Conservation (phyloP, 2,888 invertebrate species). For the Tachina grossa region DNA sequence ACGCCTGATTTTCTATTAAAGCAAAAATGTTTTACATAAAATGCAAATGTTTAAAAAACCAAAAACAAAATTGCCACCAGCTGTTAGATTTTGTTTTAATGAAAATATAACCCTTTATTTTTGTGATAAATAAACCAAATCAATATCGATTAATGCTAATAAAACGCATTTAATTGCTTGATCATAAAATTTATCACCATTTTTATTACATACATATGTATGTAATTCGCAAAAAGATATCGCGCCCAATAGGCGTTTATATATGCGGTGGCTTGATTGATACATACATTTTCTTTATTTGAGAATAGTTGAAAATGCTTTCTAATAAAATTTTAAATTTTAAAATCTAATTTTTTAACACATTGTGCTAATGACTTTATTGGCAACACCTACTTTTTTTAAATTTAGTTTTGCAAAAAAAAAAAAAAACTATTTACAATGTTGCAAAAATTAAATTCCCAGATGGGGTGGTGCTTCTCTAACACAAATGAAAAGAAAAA, state of each 20-base stretch:
- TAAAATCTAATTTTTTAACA: conserved; percentile 19
- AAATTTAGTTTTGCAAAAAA: conserved; percentile 6
- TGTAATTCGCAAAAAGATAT: neutral
- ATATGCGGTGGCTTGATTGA: conserved; percentile 56
- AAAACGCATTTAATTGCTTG: conserved; percentile 22
- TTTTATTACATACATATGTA: neutral
- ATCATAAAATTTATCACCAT: conserved; percentile 41
- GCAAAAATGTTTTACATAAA: conserved; percentile 46
- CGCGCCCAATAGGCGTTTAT: conserved; percentile 61
- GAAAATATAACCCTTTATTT: conserved; percentile 51
- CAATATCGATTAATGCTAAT: conserved; percentile 38
- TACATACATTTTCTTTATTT: conserved; percentile 5
- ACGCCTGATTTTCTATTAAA: conserved; percentile 55
- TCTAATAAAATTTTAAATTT: conserved; percentile 20
- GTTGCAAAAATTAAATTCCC: conserved; percentile 38
- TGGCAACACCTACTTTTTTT: conserved; percentile 66
- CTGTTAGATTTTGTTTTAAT: conserved; percentile 24
- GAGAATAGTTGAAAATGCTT: conserved; percentile 41
- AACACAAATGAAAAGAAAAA: neutral
- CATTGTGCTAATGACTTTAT: conserved; percentile 58
- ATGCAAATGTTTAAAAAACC: conserved; percentile 45
- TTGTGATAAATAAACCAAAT: conserved; percentile 20
- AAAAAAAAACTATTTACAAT: conserved; percentile 1
- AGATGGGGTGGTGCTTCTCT: conserved; percentile 32
- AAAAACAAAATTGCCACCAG: conserved; percentile 21